Base-by-base conservation (phyloP, 1,140 invertebrate genomes). In the Trypoxylus dichotomus region DNA sequence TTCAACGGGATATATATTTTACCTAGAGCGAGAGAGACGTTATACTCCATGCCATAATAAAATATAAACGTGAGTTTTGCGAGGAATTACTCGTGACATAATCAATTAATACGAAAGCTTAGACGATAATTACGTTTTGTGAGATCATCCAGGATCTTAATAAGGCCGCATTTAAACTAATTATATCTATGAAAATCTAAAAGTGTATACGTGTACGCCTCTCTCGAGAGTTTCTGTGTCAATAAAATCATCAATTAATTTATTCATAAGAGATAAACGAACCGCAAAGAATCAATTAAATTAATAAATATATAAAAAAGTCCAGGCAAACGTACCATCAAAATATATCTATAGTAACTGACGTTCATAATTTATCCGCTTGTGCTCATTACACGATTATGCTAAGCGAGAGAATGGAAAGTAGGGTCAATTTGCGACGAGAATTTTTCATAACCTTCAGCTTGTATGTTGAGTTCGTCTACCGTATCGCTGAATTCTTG, bases 101-200 rank as follows among this genome's bases (percentile, higher is more conserved):
- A 68, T 68, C 60, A 68, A 68, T 68, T 68, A 68, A 68, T 27
- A 27, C 1, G 60, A 68, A 68, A 68, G 60, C 60, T 19, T 68
- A 68, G 60, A 68, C 24, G 60, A 24, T 68, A 68, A 68, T 68
- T 68, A 68, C 24, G 60, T 27, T 29, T 24, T 25, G 24, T 68
- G 60, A 68, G 60, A 68, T 68, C 60, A 68, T 68, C 60, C 60
- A 68, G 60, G 60, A 68, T 68, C 60, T 68, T 68, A 68, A 68
- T 68, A 68, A 68, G 60, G 60, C 60, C 60, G 60, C 60, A 24
- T 29, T 68, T 68, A 21, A 68, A 68, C 60, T 29, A 68, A 68
- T 68, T 68, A 68, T 68, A 68, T 68, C 60, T 24, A 29, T 68
- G 60, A 68, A 68, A 68, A 68, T 24, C 60, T 68, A 29, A 68